Evolutionary conservation across 2,113 vertebrate genomes (phyloP), one percentile per base, ranked within the genome.

Genomic region (Manacus vitellinus): DNA sequence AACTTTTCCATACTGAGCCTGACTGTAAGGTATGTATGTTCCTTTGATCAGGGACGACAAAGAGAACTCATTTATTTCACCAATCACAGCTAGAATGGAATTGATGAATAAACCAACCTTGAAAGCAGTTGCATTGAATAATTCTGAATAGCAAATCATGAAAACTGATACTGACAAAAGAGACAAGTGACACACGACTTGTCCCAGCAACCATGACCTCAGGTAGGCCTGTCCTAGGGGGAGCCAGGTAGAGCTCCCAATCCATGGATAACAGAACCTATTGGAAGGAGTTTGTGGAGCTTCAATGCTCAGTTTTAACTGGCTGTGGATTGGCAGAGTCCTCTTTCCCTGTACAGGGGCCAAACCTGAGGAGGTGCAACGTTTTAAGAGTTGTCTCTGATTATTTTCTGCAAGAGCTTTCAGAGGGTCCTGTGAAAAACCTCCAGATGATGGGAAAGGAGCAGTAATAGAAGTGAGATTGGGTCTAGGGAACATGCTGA

Each of bases 121-220:
- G 37, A 9, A 39, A 33, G 44, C 22, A 77, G 27, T 1, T 44
- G 2, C 58, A 16, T 2, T 0, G 0, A 71, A 8, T 51, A 75
- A 79, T n/a, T 52, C 44, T 41, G 24, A 68, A 49, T 0, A 68
- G 25, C 10, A 66, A 37, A 33, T 22, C 0, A 2, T 10, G 39
- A 72, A 76, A 90, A 47, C 25, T 33, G 66, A 33, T 43, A 67
- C 1, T 12, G 30, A 14, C 55, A 52, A 47, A 78, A 28, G 33
- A 88, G 41, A 68, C 31, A 61, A 68, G 44, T 3, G 41, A 56
- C 74, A 61, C 5, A 18, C 35, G 24, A 47, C 67, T 78, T 74
- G 52, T 55, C 35, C 43, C 22, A 25, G 62, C 28, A 58, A 20
- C 15, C 33, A 25, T 3, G 22, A 79, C n/a, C 58, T 47, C 56